Evolutionary conservation across 2,797 vertebrate species (phyloP).

Genomic region (Gorsachius magnificus): DNA sequence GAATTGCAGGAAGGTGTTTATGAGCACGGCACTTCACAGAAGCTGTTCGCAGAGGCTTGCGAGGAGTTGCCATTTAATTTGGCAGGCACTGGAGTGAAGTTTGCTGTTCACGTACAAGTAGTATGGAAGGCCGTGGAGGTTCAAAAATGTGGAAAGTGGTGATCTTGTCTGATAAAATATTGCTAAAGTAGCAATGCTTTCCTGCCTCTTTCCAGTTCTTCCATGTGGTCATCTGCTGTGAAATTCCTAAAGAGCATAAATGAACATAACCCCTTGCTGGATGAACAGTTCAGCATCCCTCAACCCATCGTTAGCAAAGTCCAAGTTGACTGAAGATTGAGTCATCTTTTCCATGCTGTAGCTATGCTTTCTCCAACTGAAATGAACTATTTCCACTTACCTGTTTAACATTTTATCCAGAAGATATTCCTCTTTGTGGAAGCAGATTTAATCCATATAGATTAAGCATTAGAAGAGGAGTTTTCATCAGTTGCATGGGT

Average conservation of each 20-base stretch:
- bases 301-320: background rate
- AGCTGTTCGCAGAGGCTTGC: background rate
- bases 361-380: background rate
- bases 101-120: background rate
- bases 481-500: background rate
- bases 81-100: background rate
- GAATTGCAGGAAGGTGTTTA: conserved; percentile 51
- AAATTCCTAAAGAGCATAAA: background rate
- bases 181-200: background rate
- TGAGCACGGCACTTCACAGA: background rate
- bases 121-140: background rate
- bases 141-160: background rate
- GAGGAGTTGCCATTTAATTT: conserved; percentile 31
- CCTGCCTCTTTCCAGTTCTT: background rate
- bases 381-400: background rate
- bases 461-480: background rate
- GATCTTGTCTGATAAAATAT: background rate
- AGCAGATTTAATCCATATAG: background rate
- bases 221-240: background rate
- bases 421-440: background rate
- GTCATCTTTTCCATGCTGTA: background rate
- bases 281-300: background rate
- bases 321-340: background rate
- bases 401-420: background rate
- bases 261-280: background rate